phyloP scores from a whole-genome alignment of 1,140 invertebrate species.

The Yoshiicerus persimilis region DNA sequence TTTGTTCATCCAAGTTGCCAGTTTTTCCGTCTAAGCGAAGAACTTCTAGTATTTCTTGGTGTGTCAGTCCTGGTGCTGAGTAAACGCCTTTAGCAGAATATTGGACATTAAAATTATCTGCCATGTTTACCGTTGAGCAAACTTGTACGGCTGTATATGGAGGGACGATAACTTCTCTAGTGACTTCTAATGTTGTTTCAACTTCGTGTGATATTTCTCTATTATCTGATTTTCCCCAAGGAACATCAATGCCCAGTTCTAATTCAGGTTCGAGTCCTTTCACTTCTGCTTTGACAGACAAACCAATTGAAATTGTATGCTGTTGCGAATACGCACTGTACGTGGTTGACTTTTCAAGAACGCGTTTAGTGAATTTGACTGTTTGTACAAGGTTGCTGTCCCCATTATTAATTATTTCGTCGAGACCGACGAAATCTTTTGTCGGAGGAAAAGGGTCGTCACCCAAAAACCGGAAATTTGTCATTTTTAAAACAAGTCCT shows the following conservation, averaged over 20 bases:
- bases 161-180: neutral
- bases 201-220: neutral
- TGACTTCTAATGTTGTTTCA: neutral
- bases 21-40: neutral
- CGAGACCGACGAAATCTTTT: neutral
- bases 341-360: neutral
- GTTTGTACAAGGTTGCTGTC: neutral
- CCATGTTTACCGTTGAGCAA: neutral
- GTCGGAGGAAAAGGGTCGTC: neutral
- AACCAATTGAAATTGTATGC: neutral
- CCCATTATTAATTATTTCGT: neutral
- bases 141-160: constrained; percentile 2
- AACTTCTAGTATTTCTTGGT: neutral
- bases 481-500: neutral
- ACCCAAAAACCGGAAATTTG: neutral
- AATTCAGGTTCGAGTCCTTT: neutral
- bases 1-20: neutral
- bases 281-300: neutral
- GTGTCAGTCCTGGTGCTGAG: neutral
- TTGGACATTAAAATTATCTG: neutral
- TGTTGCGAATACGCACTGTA: neutral
- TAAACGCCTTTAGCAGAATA: neutral
- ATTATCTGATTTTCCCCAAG: neutral
- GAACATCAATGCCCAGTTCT: neutral
- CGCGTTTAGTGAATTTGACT: neutral